These are phyloP conservation scores for Brachyalestes nurse DNA, from an alignment of 2,797 vertebrate genomes.

Conservation along the genomic window DNA sequence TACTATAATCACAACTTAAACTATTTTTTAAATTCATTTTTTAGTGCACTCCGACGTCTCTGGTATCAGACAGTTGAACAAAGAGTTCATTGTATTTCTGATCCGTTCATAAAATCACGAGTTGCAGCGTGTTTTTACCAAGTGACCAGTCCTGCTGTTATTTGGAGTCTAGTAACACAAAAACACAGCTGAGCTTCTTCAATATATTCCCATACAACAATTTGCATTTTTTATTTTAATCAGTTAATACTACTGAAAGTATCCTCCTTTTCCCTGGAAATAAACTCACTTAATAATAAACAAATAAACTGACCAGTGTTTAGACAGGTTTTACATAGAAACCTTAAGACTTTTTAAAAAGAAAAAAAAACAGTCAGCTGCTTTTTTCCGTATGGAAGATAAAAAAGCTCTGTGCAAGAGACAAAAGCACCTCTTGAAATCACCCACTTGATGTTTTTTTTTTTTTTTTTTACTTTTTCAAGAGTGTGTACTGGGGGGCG, in stretches of 20 bases:
- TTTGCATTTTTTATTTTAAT: not conserved
- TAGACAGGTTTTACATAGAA: no score
- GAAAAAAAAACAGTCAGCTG: not conserved
- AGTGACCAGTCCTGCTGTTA: not conserved
- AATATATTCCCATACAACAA: not conserved
- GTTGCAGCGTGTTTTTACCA: slow-evolving; percentile 24
- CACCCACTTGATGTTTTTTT: not conserved
- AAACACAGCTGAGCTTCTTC: not conserved
- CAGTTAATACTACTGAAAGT: not conserved
- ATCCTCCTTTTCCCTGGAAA: not conserved
- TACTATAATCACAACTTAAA: not conserved
- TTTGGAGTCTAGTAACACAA: not conserved
- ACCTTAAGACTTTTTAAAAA: not conserved
- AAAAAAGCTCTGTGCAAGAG: not conserved
- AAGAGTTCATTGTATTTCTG: slow-evolving; percentile 22
- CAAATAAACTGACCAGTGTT: no score
- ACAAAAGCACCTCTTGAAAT: not conserved
- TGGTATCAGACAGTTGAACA: slow-evolving; percentile 7
- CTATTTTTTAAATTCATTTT: not conserved
- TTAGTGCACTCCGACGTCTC: not conserved
- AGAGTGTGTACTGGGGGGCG: not conserved
- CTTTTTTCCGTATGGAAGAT: not conserved
- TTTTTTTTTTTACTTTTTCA: not conserved
- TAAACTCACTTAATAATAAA: no score
- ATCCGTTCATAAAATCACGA: slow-evolving; percentile 26